Conservation (phyloP, 2,113 vertebrate genomes). For the Cinclus mexicanus region DNA sequence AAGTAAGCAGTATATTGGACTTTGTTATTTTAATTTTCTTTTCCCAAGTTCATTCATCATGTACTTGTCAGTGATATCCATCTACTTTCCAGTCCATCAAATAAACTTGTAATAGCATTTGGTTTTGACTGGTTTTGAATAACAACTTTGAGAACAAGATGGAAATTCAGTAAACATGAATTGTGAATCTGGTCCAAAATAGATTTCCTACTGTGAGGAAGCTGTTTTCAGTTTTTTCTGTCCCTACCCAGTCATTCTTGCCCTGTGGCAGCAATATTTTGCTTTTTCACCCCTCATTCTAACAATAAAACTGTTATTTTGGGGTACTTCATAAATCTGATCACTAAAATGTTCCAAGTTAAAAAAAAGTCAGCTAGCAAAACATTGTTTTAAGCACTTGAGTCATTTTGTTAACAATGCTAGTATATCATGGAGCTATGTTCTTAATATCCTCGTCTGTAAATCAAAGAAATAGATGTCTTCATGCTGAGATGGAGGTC, state of each 20-base stretch:
- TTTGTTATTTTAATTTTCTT: conserved; percentile 30
- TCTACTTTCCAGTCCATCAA: conserved; percentile 38
- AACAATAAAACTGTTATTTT: neutral
- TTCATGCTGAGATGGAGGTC: neutral
- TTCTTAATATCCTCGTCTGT: neutral
- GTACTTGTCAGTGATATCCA: conserved; percentile 23
- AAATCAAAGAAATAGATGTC: neutral
- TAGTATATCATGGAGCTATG: neutral
- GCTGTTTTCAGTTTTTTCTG: neutral
- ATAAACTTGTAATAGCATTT: conserved; percentile 27
- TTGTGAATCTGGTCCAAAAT: neutral
- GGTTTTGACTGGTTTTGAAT: conserved; percentile 33
- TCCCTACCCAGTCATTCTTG: neutral
- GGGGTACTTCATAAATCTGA: neutral
- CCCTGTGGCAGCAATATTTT: neutral
- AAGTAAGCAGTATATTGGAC: neutral
- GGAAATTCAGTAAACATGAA: neutral
- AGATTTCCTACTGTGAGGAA: neutral
- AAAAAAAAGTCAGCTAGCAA: neutral
- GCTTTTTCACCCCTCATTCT: neutral
- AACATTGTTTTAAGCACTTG: neutral
- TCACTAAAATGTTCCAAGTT: neutral
- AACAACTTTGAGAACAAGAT: neutral
- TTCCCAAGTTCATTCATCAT: conserved; percentile 12
- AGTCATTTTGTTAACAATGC: neutral